Evolutionary conservation across 2,888 invertebrate species (phyloP), one percentile per base, ranked within the genome.

Genomic region (Drosophila borealis): DNA sequence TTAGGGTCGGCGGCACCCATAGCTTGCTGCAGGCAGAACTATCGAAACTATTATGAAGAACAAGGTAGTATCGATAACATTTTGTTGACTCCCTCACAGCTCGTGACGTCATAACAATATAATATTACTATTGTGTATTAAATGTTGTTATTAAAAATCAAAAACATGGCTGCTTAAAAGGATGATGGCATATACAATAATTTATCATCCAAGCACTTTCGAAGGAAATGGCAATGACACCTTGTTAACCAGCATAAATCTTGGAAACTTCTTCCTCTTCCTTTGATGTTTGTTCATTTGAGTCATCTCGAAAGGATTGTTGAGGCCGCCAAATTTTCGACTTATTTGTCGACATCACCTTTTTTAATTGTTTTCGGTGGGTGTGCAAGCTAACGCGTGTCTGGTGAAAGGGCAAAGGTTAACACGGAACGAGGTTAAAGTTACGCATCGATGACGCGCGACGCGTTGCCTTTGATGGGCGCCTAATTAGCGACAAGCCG

Each of bases 401-500:
- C 64, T 51, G 50, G 41, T 36, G 36, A 64, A 25, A 14, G 41
- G 25, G 42, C 49, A 61, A 73, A 70, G 79, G 56, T 74, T 67
- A 55, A 46, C 44, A 25, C 37, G 29, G 37, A 25, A 46, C 29
- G 48, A 46, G 63, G 42, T 39, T 42, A 59, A 73, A 70, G 65
- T 49, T 62, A 81, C 82, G 81, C 85, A 67, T 75, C 82, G 82
- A 62, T 81, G 85, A 57, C 46, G 49, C 66, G 56, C 64, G 41
- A 50, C 13, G 42, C 42, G 45, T 61, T 39, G 48, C 44, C 76
- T 84, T 81, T 84, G 88, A 84, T 70, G 73, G 55, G 48, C 57
- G 54, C 49, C 83, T 81, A 88, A 88, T 81, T 88, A 88, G 73
- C 59, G 55, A 10, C 57, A 77, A 67, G 68, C 48, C 45, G 50